These are phyloP conservation scores for Eristalis arbustorum DNA, from an alignment of 2,888 invertebrate species.

Conservation along the genomic window DNA sequence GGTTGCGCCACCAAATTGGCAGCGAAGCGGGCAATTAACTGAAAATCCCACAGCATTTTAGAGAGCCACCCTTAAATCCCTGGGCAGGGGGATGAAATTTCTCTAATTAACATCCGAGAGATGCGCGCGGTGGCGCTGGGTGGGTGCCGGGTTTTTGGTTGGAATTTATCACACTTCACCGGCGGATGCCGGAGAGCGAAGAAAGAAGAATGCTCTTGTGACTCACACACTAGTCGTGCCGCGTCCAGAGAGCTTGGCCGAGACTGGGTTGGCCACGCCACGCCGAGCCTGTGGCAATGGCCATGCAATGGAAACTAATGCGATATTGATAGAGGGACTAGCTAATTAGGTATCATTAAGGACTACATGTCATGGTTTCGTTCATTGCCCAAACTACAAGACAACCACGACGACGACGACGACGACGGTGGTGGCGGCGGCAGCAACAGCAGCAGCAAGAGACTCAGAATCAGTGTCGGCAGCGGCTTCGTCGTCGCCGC, in stretches of 20 bases:
- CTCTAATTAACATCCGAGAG: constrained; percentile 36
- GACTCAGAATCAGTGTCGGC: constrained; percentile 27
- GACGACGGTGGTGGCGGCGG: not conserved
- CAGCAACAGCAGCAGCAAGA: not conserved
- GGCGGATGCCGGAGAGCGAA: no score
- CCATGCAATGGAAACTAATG: constrained; percentile 55
- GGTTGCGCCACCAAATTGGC: not conserved
- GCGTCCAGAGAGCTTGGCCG: no score
- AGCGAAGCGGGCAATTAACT: constrained; percentile 33
- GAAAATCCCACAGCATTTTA: constrained; percentile 25
- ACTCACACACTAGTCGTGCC: not conserved
- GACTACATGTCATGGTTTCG: constrained; percentile 66
- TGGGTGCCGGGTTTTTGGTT: not conserved
- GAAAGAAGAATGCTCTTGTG: not conserved
- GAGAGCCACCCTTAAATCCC: not conserved
- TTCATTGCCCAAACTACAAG: constrained; percentile 40
- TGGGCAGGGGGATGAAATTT: not conserved
- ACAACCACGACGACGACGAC: not conserved
- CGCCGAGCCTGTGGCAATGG: not conserved
- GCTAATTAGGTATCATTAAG: constrained; percentile 70
- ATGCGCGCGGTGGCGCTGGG: not conserved
- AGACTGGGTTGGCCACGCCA: constrained; percentile 17
- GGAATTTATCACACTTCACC: constrained; percentile 31
- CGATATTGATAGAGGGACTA: constrained; percentile 65
- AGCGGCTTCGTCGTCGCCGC: constrained; percentile 3